Base-by-base conservation (phyloP, 2,113 vertebrate species). In the Gulo gulo region DNA sequence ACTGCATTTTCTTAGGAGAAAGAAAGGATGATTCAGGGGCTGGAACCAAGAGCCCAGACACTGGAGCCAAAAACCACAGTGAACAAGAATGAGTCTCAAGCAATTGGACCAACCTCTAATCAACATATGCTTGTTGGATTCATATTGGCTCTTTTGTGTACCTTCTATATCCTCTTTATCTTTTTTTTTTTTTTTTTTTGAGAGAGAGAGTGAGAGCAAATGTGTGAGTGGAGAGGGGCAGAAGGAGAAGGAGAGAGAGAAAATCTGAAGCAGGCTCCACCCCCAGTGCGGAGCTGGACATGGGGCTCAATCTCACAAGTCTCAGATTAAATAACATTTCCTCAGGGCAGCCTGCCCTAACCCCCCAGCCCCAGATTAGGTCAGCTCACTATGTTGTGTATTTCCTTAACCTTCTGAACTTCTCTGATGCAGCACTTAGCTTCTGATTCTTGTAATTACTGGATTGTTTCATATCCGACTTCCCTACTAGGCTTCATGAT, bases 1-100 rank as follows among this genome's bases (percentile, higher is more conserved):
- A 80, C 8, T 89, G 59, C n/a, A 74, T 96, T 94, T 97, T 88
- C 90, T 91, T 88, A 55, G n/a, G 9, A 39, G 63, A 91, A 89
- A 94, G 21, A 52, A 89, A 89, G 42, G 36, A 52, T 96, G 86
- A 95, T 87, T 93, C 90, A 88, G 63, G 93, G 76, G 52, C 61
- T 45, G 47, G 42, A 81, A 85, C 52, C 86, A 93, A 88, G 20
- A 82, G 26, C 50, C n/a, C 13, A 90, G 59, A 79, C 23, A 11
- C n/a, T 63, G 59, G 50, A 82, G 36, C 80, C 82, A 80, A 94
- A 86, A 95, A 71, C 73, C 59, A 59, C 26, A 87, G 11, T 50
- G 73, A 94, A 57, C 10, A 94, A 79, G 59, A 92, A 50, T 13
- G 24, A 87, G 80, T 93, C 67, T 63, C 18, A 14, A 14, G 26